Base-by-base conservation (phyloP, 2,888 invertebrate genomes). In the Cheilosia scutellata region DNA sequence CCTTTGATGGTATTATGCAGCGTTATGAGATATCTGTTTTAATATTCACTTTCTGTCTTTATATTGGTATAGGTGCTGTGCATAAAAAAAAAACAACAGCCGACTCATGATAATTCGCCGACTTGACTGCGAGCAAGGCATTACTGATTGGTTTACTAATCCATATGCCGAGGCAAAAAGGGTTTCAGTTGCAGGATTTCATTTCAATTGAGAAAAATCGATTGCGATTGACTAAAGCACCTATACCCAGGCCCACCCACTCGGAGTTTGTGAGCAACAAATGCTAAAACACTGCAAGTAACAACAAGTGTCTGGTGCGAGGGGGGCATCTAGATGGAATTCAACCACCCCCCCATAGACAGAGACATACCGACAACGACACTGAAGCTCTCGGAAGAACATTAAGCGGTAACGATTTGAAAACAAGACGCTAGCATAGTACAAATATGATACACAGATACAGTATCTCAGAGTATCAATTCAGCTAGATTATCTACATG, bases 1-100 rank as follows among this genome's bases (percentile, higher is more conserved):
- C 71, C 84, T 86, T 86, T 86, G 80, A 86, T 76, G 84, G 84
- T 76, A 80, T 86, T 86, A 80, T 58, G 44, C 58, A 49, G 44
- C 58, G 60, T 49, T 70, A 53, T 80, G 71, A 51, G 63, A 65
- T 83, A 70, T 87, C 70, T 53, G 71, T 53, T 72, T 82, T 82
- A 65, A 77, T 72, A 82, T 77, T 82, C 76, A 66, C 29, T 53
- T 62, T 68, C 66, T 82, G 77, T 42, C 55, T 49, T 51, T 77
- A 7, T 31, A 57, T 7, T 37, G 1, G 11, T 3, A n/a, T n/a
- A 33, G 31, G n/a, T 31, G 11, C 5, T 16, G 3, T 31, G 31
- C 5, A 6, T 20, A 4, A n/a, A 7, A 31, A 20, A 13, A 57
- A 49, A 53, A 44, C 13, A 68, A 29, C 5, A 42, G 1, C 20